Percentiles rank a stretch among this genome's conserved stretches.
These are phyloP conservation scores for Lordiphosa andalusiaca DNA, from an alignment of 2,888 invertebrate species.

Conservation along the genomic window DNA sequence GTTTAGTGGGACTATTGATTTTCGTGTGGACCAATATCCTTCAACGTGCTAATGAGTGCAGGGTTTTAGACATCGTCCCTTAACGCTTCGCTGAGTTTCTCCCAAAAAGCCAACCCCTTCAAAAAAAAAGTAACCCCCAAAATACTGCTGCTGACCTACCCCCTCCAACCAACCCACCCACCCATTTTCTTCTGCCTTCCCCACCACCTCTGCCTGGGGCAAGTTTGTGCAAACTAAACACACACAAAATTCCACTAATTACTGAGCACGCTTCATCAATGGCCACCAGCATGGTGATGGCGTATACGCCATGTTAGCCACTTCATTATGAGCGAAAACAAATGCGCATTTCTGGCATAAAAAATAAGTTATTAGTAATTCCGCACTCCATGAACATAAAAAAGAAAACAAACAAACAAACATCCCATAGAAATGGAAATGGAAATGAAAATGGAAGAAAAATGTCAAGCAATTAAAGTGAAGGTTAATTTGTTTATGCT, in stretches of 20 bases:
- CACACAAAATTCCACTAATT: constrained; percentile 46
- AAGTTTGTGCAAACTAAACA: constrained; percentile 55
- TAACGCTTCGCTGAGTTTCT: constrained; percentile 48
- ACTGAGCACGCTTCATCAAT: constrained; percentile 46
- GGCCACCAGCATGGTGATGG: constrained; percentile 4
- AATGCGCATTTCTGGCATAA: constrained; percentile 6
- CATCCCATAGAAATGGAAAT: constrained; percentile 11
- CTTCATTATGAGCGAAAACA: constrained; percentile 29
- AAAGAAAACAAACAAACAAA: constrained; percentile 28
- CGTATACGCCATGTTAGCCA: constrained; percentile 3
- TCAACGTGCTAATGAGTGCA: constrained; percentile 36
- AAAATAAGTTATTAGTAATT: constrained; percentile 40
- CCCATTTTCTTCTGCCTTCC: constrained; percentile 4
- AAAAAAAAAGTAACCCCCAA: constrained; percentile 41
- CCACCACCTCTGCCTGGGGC: constrained; percentile 6
- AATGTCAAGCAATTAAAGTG: constrained; percentile 58
- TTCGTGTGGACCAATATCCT: constrained; percentile 10
- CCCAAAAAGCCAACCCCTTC: constrained; percentile 32
- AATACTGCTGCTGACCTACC: constrained; percentile 6
- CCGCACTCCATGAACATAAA: constrained; percentile 39
- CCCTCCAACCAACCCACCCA: neutral
- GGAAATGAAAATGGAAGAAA: constrained; percentile 11
- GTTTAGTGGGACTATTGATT: constrained; percentile 27
- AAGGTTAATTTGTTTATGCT: constrained; percentile 48
- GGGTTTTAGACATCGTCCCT: constrained; percentile 45